Evolutionary conservation across 2,113 vertebrate species (phyloP).

Genomic region (Synodontis membranacea): DNA sequence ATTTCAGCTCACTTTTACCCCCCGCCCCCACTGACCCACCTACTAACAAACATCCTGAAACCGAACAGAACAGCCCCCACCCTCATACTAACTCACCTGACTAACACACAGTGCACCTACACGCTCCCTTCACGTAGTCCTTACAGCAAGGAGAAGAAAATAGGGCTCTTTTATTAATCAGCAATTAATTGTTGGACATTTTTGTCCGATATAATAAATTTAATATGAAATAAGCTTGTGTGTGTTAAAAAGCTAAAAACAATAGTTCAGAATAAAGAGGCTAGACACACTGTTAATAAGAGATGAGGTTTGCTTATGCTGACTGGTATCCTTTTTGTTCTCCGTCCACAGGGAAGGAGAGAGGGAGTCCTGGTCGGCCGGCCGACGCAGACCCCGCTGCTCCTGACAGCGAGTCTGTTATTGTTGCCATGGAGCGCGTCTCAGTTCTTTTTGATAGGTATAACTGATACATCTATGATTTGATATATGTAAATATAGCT

Average conservation of each 20-base stretch:
- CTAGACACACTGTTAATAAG: background rate
- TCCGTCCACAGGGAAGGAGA: conserved; percentile 89
- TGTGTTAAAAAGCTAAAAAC: background rate
- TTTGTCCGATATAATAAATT: background rate
- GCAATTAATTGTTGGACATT: background rate
- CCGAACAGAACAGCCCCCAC: background rate
- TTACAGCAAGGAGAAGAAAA: background rate
- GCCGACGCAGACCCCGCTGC: conserved; percentile 78
- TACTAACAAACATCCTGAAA: conserved; percentile 27
- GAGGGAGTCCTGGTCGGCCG: conserved; percentile 82
- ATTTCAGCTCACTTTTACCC: conserved; percentile 50
- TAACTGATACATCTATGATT: background rate
- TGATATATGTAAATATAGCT: background rate
- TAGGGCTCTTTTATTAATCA: background rate
- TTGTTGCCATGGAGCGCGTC: conserved; percentile 97
- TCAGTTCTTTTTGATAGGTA: conserved; percentile 98
- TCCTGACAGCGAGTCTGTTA: conserved; percentile 93
- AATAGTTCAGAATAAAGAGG: background rate
- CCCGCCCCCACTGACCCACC: conserved; percentile 22
- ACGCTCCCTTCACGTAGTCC: background rate
- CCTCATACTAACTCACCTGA: conserved; percentile 40
- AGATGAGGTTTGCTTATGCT: conserved; percentile 19
- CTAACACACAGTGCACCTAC: conserved; percentile 36
- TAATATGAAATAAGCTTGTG: background rate
- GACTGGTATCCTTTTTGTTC: conserved; percentile 68